Percentiles rank a stretch among this genome's conserved stretches.
phyloP scores from a whole-genome alignment of 2,888 invertebrate genomes.

The Cremastinae sp. region DNA sequence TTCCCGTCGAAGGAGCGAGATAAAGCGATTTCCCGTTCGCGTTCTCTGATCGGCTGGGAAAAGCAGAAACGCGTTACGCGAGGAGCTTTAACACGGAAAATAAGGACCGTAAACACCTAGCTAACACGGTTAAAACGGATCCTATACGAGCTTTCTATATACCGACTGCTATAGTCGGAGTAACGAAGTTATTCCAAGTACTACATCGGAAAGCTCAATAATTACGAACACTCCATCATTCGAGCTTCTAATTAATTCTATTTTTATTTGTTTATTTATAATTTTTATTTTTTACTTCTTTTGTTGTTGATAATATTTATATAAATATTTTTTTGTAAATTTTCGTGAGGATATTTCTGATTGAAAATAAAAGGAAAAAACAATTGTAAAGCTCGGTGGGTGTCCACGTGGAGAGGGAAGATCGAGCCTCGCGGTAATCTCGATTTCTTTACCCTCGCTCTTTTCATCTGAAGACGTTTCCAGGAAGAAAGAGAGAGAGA shows the following conservation, averaged over 20 bases:
- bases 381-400: slow-evolving; percentile 29
- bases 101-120: slow-evolving; percentile 72
- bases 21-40: no score
- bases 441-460: slow-evolving; percentile 42
- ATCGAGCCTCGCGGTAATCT: slow-evolving; percentile 47
- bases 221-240: slow-evolving; percentile 31
- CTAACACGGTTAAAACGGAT: slow-evolving; percentile 75
- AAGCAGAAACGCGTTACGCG: slow-evolving; percentile 53
- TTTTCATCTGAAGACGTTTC: slow-evolving; percentile 41
- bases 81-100: slow-evolving; percentile 67
- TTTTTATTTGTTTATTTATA: no score
- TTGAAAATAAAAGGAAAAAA: slow-evolving; percentile 23
- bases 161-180: slow-evolving; percentile 42
- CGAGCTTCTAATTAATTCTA: no score
- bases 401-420: background rate
- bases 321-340: background rate
- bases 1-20: no score
- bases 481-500: no score
- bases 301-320: no score
- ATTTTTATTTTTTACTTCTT: no score
- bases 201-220: slow-evolving; percentile 36
- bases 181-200: slow-evolving; percentile 74
- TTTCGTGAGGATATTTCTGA: background rate
- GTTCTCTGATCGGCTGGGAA: no score
- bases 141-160: slow-evolving; percentile 49